Evolutionary conservation across 2,797 vertebrate species (phyloP).

Genomic region (Pteronotus mesoamericanus): DNA sequence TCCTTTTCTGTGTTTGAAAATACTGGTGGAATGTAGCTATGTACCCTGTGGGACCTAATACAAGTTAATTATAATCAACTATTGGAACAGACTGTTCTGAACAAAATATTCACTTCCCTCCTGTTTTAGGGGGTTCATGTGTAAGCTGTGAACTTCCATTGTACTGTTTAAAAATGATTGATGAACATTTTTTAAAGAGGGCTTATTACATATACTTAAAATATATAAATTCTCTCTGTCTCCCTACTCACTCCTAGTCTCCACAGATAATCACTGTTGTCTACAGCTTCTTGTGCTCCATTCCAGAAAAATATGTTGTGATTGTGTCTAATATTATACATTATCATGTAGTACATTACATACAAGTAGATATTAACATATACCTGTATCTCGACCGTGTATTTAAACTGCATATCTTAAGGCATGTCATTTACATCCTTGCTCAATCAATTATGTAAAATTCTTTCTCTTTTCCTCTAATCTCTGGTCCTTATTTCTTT

Average conservation of each 20-base stretch:
- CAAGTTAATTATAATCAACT: constrained; percentile 39
- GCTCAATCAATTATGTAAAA: constrained; percentile 21
- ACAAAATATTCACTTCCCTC: constrained; percentile 11
- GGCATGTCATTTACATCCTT: constrained; percentile 9
- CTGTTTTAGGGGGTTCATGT: constrained; percentile 29
- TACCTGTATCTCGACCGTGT: background rate
- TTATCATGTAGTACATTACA: background rate
- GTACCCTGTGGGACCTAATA: background rate
- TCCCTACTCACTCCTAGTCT: background rate
- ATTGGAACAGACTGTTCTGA: constrained; percentile 30
- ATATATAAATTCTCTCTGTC: background rate
- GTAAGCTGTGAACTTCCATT: constrained; percentile 52
- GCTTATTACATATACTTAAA: constrained; percentile 13
- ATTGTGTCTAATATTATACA: background rate
- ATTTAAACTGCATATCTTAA: constrained; percentile 19
- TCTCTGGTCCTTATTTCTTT: background rate
- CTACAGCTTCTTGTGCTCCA: background rate
- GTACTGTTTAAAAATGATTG: constrained; percentile 23
- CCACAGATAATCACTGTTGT: background rate
- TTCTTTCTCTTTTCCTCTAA: constrained; percentile 1
- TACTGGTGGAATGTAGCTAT: background rate
- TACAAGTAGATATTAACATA: background rate
- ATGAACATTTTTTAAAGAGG: background rate
- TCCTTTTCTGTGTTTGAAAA: background rate
- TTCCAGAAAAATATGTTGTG: constrained; percentile 3